Base-by-base conservation (phyloP, 2,797 vertebrate genomes). In the Parauchenoglanis ngamensis region DNA sequence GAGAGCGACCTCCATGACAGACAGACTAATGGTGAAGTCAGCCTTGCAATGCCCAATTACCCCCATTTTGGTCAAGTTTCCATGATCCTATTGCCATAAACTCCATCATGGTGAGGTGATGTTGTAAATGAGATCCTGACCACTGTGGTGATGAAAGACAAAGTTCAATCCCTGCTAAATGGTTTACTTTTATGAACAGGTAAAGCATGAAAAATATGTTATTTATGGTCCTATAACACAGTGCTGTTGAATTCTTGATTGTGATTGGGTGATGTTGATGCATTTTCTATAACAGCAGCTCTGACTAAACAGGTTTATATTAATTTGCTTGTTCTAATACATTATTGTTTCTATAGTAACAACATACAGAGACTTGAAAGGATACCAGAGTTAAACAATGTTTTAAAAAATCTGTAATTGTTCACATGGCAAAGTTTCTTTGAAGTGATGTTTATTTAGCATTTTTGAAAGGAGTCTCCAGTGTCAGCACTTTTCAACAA, bases 21-120 rank as follows among this genome's bases (percentile, higher is more conserved):
- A 93, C 83, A 93, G 94, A 93, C 90, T 76, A 94, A 95, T 95
- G 96, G 96, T 96, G 95, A 97, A 96, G 93, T 92, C 93, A 91
- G 92, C 90, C 91, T 95, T 92, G 93, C 93, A 92, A 94, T 91
- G 95, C 93, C 94, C 95, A 94, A 93, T 95, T 96, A 92, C 94
- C 94, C 94, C 92, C 91, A 89, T 92, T 92, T 92, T 83, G 7
- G 92, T 93, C 90, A 94, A 92, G 91, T 89, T 88, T 87, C 91
- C 89, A 86, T 0, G 86, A 91, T 87, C 56, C 67, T 89, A 86
- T 92, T 92, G 92, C 91, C 88, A 89, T 92, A 91, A 92, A 90
- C 93, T 91, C 92, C 89, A 86, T 88, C 87, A 91, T 73, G 89
- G 90, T 87, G 92, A 90, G 89, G 91, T 89, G 86, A 81, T 80